These are phyloP conservation scores for Drosophila ambigua DNA, from an alignment of 1,140 invertebrate genomes.

Conservation along the genomic window DNA sequence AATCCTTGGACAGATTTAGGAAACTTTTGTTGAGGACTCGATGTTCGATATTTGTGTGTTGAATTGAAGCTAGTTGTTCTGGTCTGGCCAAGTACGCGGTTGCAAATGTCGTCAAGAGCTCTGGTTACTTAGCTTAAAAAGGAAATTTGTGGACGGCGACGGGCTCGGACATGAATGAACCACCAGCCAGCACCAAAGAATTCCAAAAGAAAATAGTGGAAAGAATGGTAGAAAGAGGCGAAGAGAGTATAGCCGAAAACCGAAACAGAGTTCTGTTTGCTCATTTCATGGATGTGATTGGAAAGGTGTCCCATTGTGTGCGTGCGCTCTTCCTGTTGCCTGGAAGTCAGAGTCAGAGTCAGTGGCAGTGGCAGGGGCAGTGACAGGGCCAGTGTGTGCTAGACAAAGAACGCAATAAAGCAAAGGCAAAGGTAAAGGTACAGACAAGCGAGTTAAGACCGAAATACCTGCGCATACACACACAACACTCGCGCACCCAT, in stretches of 20 bases:
- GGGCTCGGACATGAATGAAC: constrained; percentile 42
- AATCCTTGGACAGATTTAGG: constrained; percentile 58
- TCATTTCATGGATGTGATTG: constrained; percentile 68
- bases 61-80: constrained; percentile 34
- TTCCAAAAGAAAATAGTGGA: constrained; percentile 12
- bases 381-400: constrained; percentile 32
- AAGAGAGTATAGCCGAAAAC: constrained; percentile 45
- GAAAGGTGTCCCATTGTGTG: constrained; percentile 36
- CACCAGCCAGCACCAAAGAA: constrained; percentile 27
- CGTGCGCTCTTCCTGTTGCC: constrained; percentile 34
- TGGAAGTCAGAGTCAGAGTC: constrained; percentile 15
- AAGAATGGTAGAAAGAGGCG: constrained; percentile 42
- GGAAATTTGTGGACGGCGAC: constrained; percentile 54
- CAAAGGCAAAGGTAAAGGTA: constrained; percentile 45
- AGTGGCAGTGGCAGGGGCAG: constrained; percentile 21
- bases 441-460: constrained; percentile 71
- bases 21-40: constrained; percentile 23
- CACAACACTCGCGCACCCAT: constrained; percentile 14
- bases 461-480: constrained; percentile 57
- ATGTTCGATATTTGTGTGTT: constrained; percentile 22
- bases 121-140: constrained; percentile 76
- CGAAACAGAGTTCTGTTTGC: constrained; percentile 55
- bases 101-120: constrained; percentile 66
- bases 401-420: constrained; percentile 79
- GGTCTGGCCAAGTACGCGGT: constrained; percentile 74